These are phyloP conservation scores for Batillaria attramentaria DNA, from an alignment of 1,140 invertebrate species.

Conservation along the genomic window DNA sequence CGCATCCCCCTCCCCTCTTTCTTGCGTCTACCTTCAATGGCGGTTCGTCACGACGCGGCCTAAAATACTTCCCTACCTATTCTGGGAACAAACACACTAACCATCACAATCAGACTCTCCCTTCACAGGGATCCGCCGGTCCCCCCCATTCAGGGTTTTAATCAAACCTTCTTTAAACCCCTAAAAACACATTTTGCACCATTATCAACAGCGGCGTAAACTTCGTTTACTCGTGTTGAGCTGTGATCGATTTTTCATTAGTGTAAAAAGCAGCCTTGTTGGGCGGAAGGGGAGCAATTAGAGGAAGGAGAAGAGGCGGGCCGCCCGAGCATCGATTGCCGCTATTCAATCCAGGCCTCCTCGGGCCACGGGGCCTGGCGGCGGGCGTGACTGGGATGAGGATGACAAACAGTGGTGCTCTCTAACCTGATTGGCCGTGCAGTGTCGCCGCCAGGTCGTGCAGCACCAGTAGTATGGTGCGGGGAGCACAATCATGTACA, in stretches of 20 bases:
- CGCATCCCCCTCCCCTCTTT: neutral
- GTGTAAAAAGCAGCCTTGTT: slow-evolving; percentile 32
- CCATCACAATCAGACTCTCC: slow-evolving; percentile 15
- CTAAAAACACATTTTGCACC: slow-evolving; percentile 29
- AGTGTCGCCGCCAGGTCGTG: no score
- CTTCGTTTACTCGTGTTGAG: slow-evolving; percentile 34
- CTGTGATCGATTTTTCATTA: slow-evolving; percentile 35
- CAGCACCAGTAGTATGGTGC: no score
- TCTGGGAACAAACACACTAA: slow-evolving; percentile 1
- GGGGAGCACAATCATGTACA: no score
- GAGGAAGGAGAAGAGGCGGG: slow-evolving; percentile 15
- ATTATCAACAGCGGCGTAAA: slow-evolving; percentile 34
- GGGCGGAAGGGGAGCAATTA: slow-evolving; percentile 33
- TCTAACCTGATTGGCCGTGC: no score
- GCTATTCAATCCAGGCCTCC: slow-evolving; percentile 17
- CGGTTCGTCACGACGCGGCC: no score
- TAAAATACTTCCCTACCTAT: no score
- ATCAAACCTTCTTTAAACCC: slow-evolving; percentile 32
- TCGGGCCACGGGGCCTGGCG: neutral
- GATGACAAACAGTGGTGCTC: slow-evolving; percentile 1
- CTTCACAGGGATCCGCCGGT: neutral
- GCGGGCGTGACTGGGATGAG: slow-evolving; percentile 23
- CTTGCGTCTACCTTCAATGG: neutral
- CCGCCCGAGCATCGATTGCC: slow-evolving; percentile 20
- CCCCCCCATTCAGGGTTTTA: slow-evolving; percentile 8